Evolutionary conservation across 2,797 vertebrate species (phyloP).

Genomic region (Dendrocincla tyrannina): DNA sequence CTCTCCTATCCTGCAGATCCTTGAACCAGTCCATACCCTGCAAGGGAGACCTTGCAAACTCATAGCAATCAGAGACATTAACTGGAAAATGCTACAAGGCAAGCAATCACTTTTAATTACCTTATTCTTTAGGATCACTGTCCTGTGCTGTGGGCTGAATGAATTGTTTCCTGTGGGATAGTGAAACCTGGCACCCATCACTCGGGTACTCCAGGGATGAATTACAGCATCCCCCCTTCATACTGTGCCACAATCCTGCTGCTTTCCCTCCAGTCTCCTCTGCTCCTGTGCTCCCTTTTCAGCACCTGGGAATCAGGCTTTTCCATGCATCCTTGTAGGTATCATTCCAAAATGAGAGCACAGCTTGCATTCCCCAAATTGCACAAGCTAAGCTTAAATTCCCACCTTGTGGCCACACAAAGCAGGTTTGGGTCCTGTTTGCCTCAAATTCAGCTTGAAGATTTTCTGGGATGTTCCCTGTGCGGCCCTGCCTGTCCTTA

Average conservation of each 20-base stretch:
- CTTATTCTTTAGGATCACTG: background rate
- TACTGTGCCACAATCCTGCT: rapidly evolving
- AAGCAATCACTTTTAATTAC: background rate
- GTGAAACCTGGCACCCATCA: background rate
- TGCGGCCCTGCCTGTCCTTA: background rate
- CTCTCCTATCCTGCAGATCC: background rate
- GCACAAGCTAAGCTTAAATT: background rate
- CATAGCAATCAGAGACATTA: rapidly evolving
- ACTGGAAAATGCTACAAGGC: background rate
- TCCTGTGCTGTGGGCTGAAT: background rate
- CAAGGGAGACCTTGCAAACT: background rate
- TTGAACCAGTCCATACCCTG: rapidly evolving
- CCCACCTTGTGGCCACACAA: rapidly evolving
- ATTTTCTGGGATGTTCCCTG: background rate
- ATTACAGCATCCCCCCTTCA: background rate
- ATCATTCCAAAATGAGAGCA: background rate
- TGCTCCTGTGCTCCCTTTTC: background rate
- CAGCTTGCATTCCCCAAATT: background rate
- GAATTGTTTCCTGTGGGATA: background rate
- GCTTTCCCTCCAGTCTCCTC: background rate
- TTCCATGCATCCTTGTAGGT: background rate
- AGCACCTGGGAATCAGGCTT: background rate
- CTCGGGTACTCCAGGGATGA: background rate
- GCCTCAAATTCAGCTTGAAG: background rate
- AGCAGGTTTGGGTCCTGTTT: background rate